Evolutionary conservation across 2,888 invertebrate species (phyloP), one percentile per base, ranked within the genome.

Genomic region (Nineta flava): DNA sequence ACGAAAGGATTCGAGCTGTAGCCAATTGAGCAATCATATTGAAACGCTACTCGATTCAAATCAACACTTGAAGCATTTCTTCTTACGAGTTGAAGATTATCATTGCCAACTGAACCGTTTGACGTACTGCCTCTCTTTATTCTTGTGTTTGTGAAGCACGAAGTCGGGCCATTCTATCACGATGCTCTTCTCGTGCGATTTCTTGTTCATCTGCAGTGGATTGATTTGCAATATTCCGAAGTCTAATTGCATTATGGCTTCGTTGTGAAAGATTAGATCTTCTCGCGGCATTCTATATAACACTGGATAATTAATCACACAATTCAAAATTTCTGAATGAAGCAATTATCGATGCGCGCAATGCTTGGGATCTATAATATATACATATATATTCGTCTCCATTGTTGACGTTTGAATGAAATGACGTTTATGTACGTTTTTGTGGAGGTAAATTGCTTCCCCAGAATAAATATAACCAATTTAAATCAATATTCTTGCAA

Each of bases 11-110:
- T n/a, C 40, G 15, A 40, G 40, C 40, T 40, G 12, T 40, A 40
- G 12, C 15, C 40, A 10, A 7, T 40, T n/a, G 6, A 13, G 40
- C 40, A 40, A 40, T 40, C 40, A 10, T 40, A 40, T 40, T 7
- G 40, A 40, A 40, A 40, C 40, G 40, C 40, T 40, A 15, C 40
- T n/a, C n/a, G n/a, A n/a, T n/a, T n/a, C n/a, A n/a, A n/a, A n/a
- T n/a, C n/a, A n/a, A n/a, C n/a, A n/a, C 57, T 57, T 56, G 54
- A 57, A 46, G 46, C 17, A 59, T 60, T 45, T 50, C 53, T 60
- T 59, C 26, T 58, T 59, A 13, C 49, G 42, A 57, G 44, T 58
- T 55, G 57, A 7, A 59, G 48, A 58, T 50, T 52, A 52, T 52
- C 59, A 53, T 59, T 60, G 52, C 56, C 51, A 59, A 58, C 57